A percentile compares a stretch with the other conserved stretches of the same genome.
Evolutionary conservation across 2,888 invertebrate species (phyloP).

Genomic region (Macrosoma leucophasiata): DNA sequence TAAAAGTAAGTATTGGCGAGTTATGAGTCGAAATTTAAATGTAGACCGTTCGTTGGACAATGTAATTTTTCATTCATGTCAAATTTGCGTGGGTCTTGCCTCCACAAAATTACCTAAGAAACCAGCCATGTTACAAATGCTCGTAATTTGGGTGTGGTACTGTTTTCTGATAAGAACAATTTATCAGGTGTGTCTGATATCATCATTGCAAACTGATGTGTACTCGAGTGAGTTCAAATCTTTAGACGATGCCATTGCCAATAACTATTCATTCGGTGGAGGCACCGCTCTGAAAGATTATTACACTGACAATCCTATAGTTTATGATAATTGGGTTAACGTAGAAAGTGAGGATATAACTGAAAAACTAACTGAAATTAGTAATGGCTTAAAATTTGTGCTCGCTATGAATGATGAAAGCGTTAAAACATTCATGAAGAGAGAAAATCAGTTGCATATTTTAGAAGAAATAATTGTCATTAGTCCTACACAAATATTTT

Average conservation of each 20-base stretch:
- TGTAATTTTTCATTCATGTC: slow-evolving; percentile 28
- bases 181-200: slow-evolving; percentile 54
- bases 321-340: slow-evolving; percentile 44
- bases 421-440: slow-evolving; percentile 32
- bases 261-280: slow-evolving; percentile 49
- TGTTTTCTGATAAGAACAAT: slow-evolving; percentile 53
- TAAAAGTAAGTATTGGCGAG: slow-evolving; percentile 31
- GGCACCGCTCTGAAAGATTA: slow-evolving; percentile 48
- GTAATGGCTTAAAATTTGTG: slow-evolving; percentile 44
- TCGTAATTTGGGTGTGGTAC: slow-evolving; percentile 52
- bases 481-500: slow-evolving; percentile 47
- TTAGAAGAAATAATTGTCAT: slow-evolving; percentile 38
- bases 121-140: slow-evolving; percentile 34
- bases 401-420: slow-evolving; percentile 45
- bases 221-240: slow-evolving; percentile 38
- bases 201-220: slow-evolving; percentile 46
- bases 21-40: slow-evolving; percentile 24
- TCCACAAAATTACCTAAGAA: slow-evolving; percentile 40
- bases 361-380: slow-evolving; percentile 34
- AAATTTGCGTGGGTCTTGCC: slow-evolving; percentile 52
- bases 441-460: slow-evolving; percentile 36
- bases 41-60: slow-evolving; percentile 26
- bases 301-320: slow-evolving; percentile 39
- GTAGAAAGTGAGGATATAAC: slow-evolving; percentile 36
- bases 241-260: slow-evolving; percentile 44